These are phyloP conservation scores for Crax fasciolata DNA, from an alignment of 2,797 vertebrate genomes.

Conservation along the genomic window DNA sequence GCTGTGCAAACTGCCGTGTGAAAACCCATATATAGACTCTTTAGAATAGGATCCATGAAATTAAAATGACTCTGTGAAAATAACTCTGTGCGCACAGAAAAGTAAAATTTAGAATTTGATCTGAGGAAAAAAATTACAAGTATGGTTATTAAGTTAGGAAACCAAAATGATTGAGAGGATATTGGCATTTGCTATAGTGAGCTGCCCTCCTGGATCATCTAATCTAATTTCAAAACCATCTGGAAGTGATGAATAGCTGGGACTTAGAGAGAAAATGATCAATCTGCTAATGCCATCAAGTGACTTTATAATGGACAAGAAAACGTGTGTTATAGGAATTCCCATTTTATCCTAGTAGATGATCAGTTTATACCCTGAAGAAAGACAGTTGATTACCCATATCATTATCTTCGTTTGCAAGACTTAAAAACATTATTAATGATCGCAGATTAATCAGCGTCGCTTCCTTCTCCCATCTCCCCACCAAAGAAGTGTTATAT, in stretches of 20 bases:
- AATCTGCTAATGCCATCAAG: slow-evolving; percentile 46
- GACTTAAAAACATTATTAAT: slow-evolving; percentile 37
- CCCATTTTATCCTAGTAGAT: slow-evolving; percentile 39
- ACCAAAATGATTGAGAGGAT: slow-evolving; percentile 21
- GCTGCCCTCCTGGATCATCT: background rate
- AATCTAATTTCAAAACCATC: slow-evolving; percentile 46
- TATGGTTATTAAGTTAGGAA: background rate
- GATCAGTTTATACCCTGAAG: slow-evolving; percentile 34
- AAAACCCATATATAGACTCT: background rate
- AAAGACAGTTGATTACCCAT: slow-evolving; percentile 36
- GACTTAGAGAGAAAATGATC: slow-evolving; percentile 19
- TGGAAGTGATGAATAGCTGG: slow-evolving; percentile 36
- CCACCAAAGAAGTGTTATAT: background rate
- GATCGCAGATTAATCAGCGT: slow-evolving; percentile 49
- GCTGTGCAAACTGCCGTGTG: background rate
- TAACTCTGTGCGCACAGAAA: background rate
- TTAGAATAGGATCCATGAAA: background rate
- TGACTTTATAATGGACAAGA: slow-evolving; percentile 36
- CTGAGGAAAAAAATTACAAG: background rate
- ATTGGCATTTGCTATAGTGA: slow-evolving; percentile 1
- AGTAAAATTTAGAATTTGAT: background rate
- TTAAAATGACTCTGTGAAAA: background rate
- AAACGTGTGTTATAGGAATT: slow-evolving; percentile 52
- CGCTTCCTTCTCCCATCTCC: background rate
- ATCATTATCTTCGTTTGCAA: slow-evolving; percentile 38